phyloP scores from a whole-genome alignment of 2,113 vertebrate species.

The Galbula dea region DNA sequence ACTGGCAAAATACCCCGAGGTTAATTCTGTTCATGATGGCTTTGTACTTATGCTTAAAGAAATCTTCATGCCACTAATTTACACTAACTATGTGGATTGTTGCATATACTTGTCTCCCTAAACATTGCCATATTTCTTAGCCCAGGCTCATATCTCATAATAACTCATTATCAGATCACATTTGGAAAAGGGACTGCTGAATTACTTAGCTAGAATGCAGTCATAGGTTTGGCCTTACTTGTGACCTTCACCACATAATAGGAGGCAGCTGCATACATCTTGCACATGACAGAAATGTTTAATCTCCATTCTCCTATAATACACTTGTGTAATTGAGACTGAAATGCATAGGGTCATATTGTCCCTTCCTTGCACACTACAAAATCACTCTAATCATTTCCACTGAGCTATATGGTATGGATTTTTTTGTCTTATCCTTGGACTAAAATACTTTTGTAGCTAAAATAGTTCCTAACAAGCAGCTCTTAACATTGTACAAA shows the following conservation, averaged over 20 bases:
- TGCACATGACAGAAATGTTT: conserved; percentile 15
- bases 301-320: neutral
- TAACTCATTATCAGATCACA: conserved; percentile 1
- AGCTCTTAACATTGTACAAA: neutral
- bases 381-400: neutral
- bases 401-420: neutral
- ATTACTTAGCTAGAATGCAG: neutral
- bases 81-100: neutral
- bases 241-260: conserved; percentile 41
- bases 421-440: neutral
- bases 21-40: neutral
- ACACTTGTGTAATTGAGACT: neutral
- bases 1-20: neutral
- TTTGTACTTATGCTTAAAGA: neutral
- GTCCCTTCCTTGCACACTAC: neutral
- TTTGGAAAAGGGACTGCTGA: neutral
- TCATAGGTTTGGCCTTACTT: conserved; percentile 22
- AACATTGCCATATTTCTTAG: neutral
- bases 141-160: neutral
- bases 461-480: neutral
- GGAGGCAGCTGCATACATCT: conserved; percentile 1
- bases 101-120: neutral
- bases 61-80: neutral
- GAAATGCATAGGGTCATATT: neutral
- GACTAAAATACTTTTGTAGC: neutral